Percentiles rank a stretch among this genome's conserved stretches.
Evolutionary conservation across 2,888 invertebrate genomes (phyloP).

Genomic region (Ectemnius continuus): DNA sequence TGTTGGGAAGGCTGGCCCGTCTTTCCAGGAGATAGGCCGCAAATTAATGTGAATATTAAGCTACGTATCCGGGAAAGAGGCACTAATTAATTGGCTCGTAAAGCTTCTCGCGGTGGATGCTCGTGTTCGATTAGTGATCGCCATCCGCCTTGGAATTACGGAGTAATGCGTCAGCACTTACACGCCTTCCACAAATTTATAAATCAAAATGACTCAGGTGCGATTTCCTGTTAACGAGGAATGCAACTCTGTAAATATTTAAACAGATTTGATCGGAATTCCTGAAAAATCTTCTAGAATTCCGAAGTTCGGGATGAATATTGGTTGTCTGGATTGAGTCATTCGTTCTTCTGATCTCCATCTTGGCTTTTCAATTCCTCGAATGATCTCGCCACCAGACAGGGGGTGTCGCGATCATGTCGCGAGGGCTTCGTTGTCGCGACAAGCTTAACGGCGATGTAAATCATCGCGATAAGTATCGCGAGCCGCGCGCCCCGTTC

Average conservation of each 20-base stretch:
- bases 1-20: background rate
- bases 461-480: slow-evolving; percentile 68
- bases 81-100: slow-evolving; percentile 4
- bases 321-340: too few species aligned
- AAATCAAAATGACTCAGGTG: too few species aligned
- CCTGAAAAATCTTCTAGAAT: too few species aligned
- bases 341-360: background rate
- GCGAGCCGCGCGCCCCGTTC: slow-evolving; percentile 35
- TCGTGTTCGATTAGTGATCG: too few species aligned
- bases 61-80: background rate
- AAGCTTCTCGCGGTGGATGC: background rate
- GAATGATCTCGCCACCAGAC: slow-evolving; percentile 35
- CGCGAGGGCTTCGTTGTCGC: slow-evolving; percentile 38
- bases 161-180: too few species aligned
- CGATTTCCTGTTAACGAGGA: too few species aligned
- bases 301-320: too few species aligned
- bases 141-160: too few species aligned
- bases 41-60: slow-evolving; percentile 7
- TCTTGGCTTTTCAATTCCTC: slow-evolving; percentile 40
- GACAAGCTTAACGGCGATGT: slow-evolving; percentile 63
- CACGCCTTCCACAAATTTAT: too few species aligned
- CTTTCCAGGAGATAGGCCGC: background rate
- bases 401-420: slow-evolving; percentile 32
- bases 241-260: too few species aligned
- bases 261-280: too few species aligned